Evolutionary conservation across 2,888 invertebrate genomes (phyloP).

Genomic region (Smittia aterrima): DNA sequence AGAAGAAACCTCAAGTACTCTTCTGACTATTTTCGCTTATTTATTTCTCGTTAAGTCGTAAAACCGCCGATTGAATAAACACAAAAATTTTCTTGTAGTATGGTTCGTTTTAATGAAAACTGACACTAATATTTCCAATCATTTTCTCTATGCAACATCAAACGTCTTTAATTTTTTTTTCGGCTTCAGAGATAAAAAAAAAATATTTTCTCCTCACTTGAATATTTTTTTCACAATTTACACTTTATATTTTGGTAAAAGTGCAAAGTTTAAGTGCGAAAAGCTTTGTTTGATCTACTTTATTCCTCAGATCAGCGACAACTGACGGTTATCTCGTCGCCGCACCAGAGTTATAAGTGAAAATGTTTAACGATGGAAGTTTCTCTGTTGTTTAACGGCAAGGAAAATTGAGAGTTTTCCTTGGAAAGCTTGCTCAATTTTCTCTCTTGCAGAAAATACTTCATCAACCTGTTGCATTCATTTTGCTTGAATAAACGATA

Average conservation of each 20-base stretch:
- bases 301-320: not conserved
- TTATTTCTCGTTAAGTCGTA: not conserved
- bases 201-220: not conserved
- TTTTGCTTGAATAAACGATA: not conserved
- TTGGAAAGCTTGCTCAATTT: not conserved
- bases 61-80: not conserved
- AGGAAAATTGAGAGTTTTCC: slow-evolving; percentile 15
- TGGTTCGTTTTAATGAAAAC: not conserved
- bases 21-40: not conserved
- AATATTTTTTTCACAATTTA: not conserved
- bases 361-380: not conserved
- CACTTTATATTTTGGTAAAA: not conserved
- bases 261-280: not conserved
- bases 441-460: not conserved
- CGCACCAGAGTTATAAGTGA: slow-evolving; percentile 9
- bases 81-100: not conserved
- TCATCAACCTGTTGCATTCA: slow-evolving; percentile 20
- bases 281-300: not conserved
- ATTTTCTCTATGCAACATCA: not conserved
- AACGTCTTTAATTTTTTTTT: no score
- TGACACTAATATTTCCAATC: not conserved
- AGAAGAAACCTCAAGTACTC: not conserved
- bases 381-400: not conserved
- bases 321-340: not conserved
- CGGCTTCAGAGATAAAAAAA: no score